These are phyloP conservation scores for Bombylius major DNA, from an alignment of 2,888 invertebrate genomes.

Conservation along the genomic window DNA sequence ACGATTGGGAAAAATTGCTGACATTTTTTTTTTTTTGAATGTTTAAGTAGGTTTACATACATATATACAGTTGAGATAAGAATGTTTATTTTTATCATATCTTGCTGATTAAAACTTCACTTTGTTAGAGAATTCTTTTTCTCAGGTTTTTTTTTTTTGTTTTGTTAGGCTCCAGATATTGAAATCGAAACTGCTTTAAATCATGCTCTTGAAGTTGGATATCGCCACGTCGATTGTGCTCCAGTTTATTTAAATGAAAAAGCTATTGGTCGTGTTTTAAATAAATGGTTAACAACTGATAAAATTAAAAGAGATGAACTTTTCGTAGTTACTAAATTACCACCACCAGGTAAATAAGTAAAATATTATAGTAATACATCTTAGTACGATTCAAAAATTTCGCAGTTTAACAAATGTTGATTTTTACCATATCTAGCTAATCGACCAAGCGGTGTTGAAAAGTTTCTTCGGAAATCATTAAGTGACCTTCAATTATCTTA, in stretches of 20 bases:
- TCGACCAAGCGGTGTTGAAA: conserved; percentile 48
- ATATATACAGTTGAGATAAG: too few species aligned
- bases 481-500: conserved; percentile 62
- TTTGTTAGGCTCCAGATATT: conserved; percentile 47
- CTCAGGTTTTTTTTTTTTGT: too few species aligned
- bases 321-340: conserved; percentile 74
- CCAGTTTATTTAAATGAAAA: conserved; percentile 65
- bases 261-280: conserved; percentile 58
- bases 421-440: conserved; percentile 36
- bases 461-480: conserved; percentile 53
- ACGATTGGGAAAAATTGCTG: too few species aligned
- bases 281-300: conserved; percentile 55
- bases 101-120: too few species aligned
- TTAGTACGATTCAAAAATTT: neutral
- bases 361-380: neutral
- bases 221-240: conserved; percentile 74
- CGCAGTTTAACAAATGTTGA: neutral
- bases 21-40: too few species aligned
- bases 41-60: too few species aligned
- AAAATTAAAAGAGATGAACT: conserved; percentile 61
- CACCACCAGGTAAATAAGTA: conserved; percentile 45
- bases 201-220: conserved; percentile 59
- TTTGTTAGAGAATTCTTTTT: too few species aligned
- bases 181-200: conserved; percentile 56
- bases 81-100: too few species aligned